phyloP scores from a whole-genome alignment of 2,113 vertebrate genomes.

The Formicarius rufipectus region DNA sequence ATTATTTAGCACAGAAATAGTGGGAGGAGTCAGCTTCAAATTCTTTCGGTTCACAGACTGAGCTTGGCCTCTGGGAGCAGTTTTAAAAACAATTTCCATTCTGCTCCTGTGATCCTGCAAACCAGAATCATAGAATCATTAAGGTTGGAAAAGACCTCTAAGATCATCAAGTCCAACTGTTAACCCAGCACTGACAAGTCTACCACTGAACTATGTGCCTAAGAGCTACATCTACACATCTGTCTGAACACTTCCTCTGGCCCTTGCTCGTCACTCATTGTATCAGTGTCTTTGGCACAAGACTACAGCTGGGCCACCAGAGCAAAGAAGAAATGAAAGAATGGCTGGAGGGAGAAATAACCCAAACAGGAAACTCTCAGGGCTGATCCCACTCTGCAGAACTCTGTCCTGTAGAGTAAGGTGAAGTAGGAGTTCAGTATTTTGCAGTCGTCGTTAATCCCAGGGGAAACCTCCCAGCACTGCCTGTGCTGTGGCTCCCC shows the following conservation, averaged over 20 bases:
- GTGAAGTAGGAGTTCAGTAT: fast-evolving
- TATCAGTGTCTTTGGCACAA: neutral
- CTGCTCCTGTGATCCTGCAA: neutral
- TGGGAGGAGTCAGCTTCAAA: neutral
- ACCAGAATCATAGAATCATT: neutral
- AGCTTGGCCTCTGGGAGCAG: neutral
- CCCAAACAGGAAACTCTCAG: neutral
- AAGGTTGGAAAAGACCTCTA: neutral
- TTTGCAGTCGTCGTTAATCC: neutral
- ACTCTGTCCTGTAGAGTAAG: neutral
- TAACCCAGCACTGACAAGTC: neutral
- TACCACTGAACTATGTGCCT: neutral
- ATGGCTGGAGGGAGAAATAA: neutral
- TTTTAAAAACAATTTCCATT: neutral
- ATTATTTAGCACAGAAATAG: neutral
- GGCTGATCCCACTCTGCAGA: neutral
- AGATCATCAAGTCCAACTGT: neutral
- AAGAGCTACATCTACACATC: neutral
- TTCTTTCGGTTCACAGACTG: neutral
- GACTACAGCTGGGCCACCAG: neutral
- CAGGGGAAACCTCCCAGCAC: neutral
- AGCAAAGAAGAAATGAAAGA: neutral
- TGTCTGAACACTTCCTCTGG: neutral
- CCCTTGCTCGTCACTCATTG: neutral
- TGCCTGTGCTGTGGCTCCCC: neutral